Percentiles rank a stretch among this genome's conserved stretches.
phyloP scores from a whole-genome alignment of 2,888 invertebrate genomes.

The Epicampocera succincta region DNA sequence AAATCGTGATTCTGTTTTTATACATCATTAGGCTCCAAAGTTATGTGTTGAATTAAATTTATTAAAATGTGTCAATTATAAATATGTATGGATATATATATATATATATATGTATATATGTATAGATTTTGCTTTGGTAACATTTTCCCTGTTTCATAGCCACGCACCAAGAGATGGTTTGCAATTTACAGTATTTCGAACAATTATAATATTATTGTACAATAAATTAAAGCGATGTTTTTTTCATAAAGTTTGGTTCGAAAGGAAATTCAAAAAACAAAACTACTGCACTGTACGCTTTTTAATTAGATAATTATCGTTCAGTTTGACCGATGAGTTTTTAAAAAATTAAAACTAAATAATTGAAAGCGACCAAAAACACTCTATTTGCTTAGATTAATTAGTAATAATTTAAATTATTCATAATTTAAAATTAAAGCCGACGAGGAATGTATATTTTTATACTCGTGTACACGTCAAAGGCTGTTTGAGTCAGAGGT shows the following conservation, averaged over 20 bases:
- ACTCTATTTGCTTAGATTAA: no score
- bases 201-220: neutral
- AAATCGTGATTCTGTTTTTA: conserved; percentile 18
- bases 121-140: neutral
- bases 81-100: neutral
- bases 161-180: conserved; percentile 4
- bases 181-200: conserved; percentile 7
- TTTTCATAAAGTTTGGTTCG: no score
- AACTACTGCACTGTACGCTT: neutral
- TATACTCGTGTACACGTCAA: no score
- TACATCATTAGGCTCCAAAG: conserved; percentile 14
- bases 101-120: no score
- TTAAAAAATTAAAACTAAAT: neutral
- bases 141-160: neutral
- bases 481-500: no score
- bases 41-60: conserved; percentile 38
- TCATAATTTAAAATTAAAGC: no score
- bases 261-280: neutral
- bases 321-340: neutral
- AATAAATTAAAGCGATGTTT: neutral
- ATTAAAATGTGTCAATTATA: conserved; percentile 36
- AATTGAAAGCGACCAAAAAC: no score
- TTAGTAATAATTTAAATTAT: no score
- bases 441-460: no score
- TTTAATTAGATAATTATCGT: conserved; percentile 14